Conservation (phyloP, 2,113 vertebrate genomes). For the Meles meles region DNA sequence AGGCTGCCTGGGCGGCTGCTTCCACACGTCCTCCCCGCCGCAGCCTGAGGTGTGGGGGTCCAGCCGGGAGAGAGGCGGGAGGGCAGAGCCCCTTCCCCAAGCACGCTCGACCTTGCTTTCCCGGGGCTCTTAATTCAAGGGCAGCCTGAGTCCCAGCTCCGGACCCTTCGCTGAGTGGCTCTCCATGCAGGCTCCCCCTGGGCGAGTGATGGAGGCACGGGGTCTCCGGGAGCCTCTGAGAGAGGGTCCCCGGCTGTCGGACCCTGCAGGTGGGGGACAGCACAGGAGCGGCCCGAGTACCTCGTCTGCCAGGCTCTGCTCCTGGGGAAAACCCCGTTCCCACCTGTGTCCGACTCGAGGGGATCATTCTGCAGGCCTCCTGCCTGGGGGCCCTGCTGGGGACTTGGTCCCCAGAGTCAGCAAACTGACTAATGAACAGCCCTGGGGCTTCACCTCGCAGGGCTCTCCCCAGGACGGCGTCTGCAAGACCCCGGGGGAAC, state of each 20-base stretch:
- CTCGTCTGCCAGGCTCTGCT: background rate
- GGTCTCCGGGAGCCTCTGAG: background rate
- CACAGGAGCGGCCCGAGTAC: background rate
- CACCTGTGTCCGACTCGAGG: accelerated
- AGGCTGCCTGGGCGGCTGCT: background rate
- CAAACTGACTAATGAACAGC: background rate
- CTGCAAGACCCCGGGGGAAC: background rate
- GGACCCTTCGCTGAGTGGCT: background rate
- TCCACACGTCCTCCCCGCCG: accelerated
- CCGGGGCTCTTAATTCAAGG: background rate
- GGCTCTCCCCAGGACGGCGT: background rate
- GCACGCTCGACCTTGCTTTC: background rate
- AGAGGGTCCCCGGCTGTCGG: background rate
- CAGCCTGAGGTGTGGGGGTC: accelerated
- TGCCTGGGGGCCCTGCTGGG: background rate
- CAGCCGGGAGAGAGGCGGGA: background rate
- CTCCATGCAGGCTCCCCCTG: accelerated
- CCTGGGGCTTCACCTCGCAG: background rate
- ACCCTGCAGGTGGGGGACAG: background rate
- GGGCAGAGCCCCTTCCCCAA: background rate
- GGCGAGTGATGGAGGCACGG: background rate
- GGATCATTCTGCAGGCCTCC: background rate
- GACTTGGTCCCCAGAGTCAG: too few species aligned
- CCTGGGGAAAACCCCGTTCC: background rate
- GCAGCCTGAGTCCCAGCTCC: accelerated